A percentile compares a stretch with the other conserved stretches of the same genome.
Evolutionary conservation across 2,888 invertebrate genomes (phyloP).

Genomic region (Acheta domesticus): DNA sequence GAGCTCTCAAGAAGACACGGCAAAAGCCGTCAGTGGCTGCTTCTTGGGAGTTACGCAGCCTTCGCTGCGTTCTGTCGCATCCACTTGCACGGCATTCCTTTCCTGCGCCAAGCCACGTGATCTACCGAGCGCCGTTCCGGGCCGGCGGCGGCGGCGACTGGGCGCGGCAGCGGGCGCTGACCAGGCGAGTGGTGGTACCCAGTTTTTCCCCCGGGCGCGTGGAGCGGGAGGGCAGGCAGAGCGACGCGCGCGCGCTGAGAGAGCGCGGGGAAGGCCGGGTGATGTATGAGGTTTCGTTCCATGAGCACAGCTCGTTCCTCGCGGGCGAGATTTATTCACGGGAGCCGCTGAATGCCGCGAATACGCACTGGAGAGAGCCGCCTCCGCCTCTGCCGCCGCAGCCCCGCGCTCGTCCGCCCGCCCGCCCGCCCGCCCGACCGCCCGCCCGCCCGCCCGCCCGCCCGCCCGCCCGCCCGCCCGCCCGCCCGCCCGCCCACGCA

Average conservation of each 20-base stretch:
- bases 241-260: background rate
- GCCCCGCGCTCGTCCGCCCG: background rate
- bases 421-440: background rate
- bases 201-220: background rate
- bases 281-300: conserved; percentile 10
- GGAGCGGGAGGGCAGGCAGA: background rate
- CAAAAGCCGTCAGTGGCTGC: too few species aligned
- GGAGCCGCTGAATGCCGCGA: background rate
- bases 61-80: too few species aligned
- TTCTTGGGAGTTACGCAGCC: too few species aligned
- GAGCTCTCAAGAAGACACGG: too few species aligned
- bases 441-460: background rate
- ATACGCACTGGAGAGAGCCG: background rate
- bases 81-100: too few species aligned
- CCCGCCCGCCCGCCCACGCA: too few species aligned
- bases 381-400: background rate
- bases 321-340: conserved; percentile 9
- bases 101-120: background rate
- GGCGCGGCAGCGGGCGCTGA: background rate
- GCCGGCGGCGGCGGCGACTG: background rate
- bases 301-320: background rate
- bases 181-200: background rate
- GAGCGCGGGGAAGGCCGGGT: background rate
- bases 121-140: background rate
- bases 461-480: background rate